Conservation (phyloP, 1,140 invertebrate genomes). For the Pectinophora gossypiella region DNA sequence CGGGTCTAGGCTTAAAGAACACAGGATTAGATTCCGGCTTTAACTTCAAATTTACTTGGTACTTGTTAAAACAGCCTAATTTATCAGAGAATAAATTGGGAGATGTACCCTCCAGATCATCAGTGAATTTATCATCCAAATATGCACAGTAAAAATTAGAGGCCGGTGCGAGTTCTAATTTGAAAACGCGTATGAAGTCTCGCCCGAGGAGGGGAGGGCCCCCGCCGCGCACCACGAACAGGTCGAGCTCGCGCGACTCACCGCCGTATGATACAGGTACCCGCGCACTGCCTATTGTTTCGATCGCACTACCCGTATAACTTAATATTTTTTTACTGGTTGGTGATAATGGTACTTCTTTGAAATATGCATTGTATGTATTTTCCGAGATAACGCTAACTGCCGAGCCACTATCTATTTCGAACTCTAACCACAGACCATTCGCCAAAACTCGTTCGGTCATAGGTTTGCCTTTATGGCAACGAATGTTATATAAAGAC, state of each 20-base stretch:
- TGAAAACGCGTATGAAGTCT: conserved; percentile 7
- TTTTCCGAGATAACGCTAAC: conserved; percentile 11
- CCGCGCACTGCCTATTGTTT: background rate
- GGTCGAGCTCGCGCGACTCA: background rate
- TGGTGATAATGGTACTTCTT: background rate
- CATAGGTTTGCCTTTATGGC: conserved; percentile 4
- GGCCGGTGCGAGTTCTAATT: background rate
- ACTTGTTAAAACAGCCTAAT: conserved; percentile 6
- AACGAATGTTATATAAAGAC: conserved; percentile 9
- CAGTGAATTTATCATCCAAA: no score
- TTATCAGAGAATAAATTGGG: background rate
- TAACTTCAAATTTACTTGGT: conserved; percentile 2
- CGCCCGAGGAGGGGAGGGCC: conserved; percentile 4
- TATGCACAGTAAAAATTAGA: conserved; percentile 4
- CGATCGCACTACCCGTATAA: background rate
- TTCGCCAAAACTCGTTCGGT: background rate
- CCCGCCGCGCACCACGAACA: conserved; percentile 3
- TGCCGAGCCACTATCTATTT: conserved; percentile 7
- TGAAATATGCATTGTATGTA: conserved; percentile 8
- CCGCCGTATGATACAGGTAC: background rate
- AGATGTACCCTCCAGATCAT: background rate
- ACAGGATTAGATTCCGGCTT: conserved; percentile 2
- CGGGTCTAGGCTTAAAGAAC: background rate
- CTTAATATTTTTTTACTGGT: background rate
- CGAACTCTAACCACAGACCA: conserved; percentile 1